Evolutionary conservation across 2,113 vertebrate genomes (phyloP), one percentile per base, ranked within the genome.

Genomic region (Mugil cephalus): DNA sequence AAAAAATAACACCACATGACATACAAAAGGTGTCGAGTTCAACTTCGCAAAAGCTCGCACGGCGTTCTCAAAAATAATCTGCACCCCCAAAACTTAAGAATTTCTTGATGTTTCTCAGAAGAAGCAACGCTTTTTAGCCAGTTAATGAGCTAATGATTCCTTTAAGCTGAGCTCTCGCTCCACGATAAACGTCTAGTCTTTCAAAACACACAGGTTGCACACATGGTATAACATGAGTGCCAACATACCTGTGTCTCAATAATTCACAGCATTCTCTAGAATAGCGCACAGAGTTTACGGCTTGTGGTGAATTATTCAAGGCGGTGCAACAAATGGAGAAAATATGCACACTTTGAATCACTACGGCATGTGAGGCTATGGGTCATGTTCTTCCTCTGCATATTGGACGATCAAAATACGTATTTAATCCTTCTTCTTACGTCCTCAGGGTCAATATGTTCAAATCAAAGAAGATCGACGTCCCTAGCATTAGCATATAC

Each of bases 301-400:
- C 58, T 56, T 75, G 9, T 54, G 59, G 15, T 90, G 58, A 87
- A 90, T 88, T 81, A 85, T 90, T 88, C 18, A 89, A 10, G 10
- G 13, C 11, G 48, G 13, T 15, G 48, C 6, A 74, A 66, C 50
- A 78, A 68, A 74, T 17, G 2, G 34, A 2, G 12, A 48, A n/a
- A 40, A 62, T 55, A 54, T 61, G 36, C 10, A 52, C 35, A 19
- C 43, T 34, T 24, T n/a, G n/a, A 48, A 50, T 45, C 64, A 61
- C 55, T 40, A 5, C 13, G 1, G 1, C n/a, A 11, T 35, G 30
- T 68, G 19, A 66, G 38, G 15, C 8, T 7, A n/a, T 15, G 30
- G 7, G 24, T 60, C 48, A 30, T 30, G 5, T 30, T 30, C 24
- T 30, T 5, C 24, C 3, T 30, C 24, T 30, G 3, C 24, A 5